Evolutionary conservation across 2,797 vertebrate genomes (phyloP).

Genomic region (Huso huso): DNA sequence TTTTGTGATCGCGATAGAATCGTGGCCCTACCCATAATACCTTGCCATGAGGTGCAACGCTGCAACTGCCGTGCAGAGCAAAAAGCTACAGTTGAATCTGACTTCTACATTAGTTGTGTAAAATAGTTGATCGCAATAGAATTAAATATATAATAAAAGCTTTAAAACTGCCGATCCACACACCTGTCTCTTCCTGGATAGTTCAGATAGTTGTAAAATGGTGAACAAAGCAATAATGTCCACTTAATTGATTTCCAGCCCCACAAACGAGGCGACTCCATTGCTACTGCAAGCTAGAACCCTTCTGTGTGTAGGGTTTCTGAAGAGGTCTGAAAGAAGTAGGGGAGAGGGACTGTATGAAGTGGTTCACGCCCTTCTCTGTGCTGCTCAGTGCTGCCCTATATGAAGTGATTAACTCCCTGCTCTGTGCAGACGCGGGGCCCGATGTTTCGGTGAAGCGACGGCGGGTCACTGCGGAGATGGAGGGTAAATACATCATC

Average conservation of each 20-base stretch:
- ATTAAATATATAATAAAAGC: too few species aligned
- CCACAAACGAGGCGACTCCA: too few species aligned
- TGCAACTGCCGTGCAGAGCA: too few species aligned
- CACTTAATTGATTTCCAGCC: too few species aligned
- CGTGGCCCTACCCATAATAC: too few species aligned
- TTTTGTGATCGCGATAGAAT: too few species aligned
- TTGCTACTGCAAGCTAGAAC: too few species aligned
- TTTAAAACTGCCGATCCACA: not conserved
- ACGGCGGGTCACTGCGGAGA: slow-evolving; percentile 84
- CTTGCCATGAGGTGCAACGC: too few species aligned
- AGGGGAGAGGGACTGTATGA: not conserved
- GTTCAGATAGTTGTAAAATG: not conserved
- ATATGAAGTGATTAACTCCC: slow-evolving; percentile 2
- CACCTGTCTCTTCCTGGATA: not conserved
- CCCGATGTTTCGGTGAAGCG: slow-evolving; percentile 59
- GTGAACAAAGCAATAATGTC: too few species aligned
- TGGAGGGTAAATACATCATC: slow-evolving; percentile 94
- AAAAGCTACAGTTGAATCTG: too few species aligned
- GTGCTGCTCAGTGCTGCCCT: slow-evolving; percentile 44
- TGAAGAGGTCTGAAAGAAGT: not conserved
- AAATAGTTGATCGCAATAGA: too few species aligned
- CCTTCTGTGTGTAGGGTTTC: not conserved
- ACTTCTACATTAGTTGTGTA: too few species aligned
- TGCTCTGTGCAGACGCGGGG: slow-evolving; percentile 49
- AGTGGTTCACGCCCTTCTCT: not conserved